Base-by-base conservation (phyloP, 2,113 vertebrate species). In the Emydura subglobosa region DNA sequence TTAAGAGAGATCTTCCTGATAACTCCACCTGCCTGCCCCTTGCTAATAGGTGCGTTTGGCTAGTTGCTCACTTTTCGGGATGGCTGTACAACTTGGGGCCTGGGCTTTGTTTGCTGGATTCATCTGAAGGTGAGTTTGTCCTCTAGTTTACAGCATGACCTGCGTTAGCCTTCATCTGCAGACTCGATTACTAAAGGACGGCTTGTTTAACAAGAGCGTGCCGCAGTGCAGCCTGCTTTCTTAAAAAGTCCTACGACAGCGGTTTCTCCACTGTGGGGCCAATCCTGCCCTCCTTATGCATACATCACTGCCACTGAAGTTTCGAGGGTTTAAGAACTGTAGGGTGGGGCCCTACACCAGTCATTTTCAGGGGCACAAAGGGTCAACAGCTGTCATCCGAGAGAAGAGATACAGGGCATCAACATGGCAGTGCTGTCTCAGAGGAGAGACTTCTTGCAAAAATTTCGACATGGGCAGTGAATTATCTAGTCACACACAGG, bases 401-500 rank as follows among this genome's bases (percentile, higher is more conserved):
- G 1, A 13, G 57, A 21, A 84, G 74, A 94, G 83, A 85, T 6
- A 68, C 50, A 55, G 1, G 16, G 90, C 34, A 54, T 50, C 55
- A 91, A 81, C 14, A 79, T 79, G 87, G 31, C 50, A 65, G 82
- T 2, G 14, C 86, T 89, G 65, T 91, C 89, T 85, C 25, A 3
- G 65, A 3, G 16, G 89, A 93, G 86, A 93, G 82, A 94, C 22
- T 87, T 86, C 91, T 92, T 31, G 2, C 85, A 85, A 92, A 82
- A 79, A 17, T 29, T 34, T 90, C 88, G 96, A 92, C 85, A 65
- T 80, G 93, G 85, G 87, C 86, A 95, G 91, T 76, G 93, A 95
- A 97, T 93, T 92, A 88, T 80, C 87, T 83, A 97, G 96, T 92
- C 86, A 87, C 61, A 87, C 91, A 78, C 92, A 87, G n/a, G 86